phyloP scores from a whole-genome alignment of 2,888 invertebrate species.

The Drosophila robusta region DNA sequence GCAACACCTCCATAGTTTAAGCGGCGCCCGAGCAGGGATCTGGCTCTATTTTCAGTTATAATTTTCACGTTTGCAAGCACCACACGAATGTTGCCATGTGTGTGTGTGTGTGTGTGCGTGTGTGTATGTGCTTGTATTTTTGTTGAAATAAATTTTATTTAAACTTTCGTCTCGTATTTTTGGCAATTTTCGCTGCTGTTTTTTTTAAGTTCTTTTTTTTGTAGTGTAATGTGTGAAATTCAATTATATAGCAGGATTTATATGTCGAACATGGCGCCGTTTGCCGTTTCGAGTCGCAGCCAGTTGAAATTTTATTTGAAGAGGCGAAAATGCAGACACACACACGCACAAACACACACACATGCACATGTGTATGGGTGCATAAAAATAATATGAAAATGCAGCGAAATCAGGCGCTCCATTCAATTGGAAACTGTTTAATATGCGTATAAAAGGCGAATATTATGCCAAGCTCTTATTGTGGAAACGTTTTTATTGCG shows the following conservation, averaged over 20 bases:
- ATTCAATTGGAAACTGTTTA: slow-evolving; percentile 75
- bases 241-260: slow-evolving; percentile 75
- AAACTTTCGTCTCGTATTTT: slow-evolving; percentile 73
- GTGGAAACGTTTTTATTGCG: slow-evolving; percentile 34
- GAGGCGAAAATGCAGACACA: slow-evolving; percentile 31
- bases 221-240: slow-evolving; percentile 74
- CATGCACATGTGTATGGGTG: slow-evolving; percentile 2
- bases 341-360: slow-evolving; percentile 5
- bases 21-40: slow-evolving; percentile 18
- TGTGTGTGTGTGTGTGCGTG: slow-evolving; percentile 12
- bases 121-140: slow-evolving; percentile 52
- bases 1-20: slow-evolving; percentile 48
- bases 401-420: slow-evolving; percentile 65
- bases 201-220: slow-evolving; percentile 27
- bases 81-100: slow-evolving; percentile 31
- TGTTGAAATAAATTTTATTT: slow-evolving; percentile 80
- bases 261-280: slow-evolving; percentile 68
- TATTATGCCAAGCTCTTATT: slow-evolving; percentile 46
- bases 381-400: slow-evolving; percentile 60
- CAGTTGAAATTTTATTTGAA: slow-evolving; percentile 49
- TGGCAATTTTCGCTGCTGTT: slow-evolving; percentile 39
- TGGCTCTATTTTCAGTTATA: slow-evolving; percentile 51
- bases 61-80: slow-evolving; percentile 67
- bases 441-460: slow-evolving; percentile 72
- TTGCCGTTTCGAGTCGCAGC: slow-evolving; percentile 48